Percentiles rank a stretch among this genome's conserved stretches.
phyloP scores from a whole-genome alignment of 2,888 invertebrate species.

The Shargacucullia verbasci region DNA sequence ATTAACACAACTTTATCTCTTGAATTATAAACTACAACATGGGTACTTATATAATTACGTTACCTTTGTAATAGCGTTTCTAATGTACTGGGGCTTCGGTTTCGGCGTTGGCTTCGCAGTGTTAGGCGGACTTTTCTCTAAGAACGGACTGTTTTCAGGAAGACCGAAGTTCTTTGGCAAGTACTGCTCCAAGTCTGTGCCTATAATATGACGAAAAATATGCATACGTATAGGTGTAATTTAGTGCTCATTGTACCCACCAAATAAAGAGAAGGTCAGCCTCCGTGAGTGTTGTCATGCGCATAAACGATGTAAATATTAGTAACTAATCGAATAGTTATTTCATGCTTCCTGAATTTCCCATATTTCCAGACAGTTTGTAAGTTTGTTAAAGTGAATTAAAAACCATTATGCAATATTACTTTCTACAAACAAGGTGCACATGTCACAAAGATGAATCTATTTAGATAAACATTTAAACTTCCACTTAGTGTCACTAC shows the following conservation, averaged over 20 bases:
- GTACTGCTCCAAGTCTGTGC: conserved; percentile 90
- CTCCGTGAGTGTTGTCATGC: conserved; percentile 7
- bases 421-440: conserved; percentile 48
- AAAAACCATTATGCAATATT: conserved; percentile 37
- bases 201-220: conserved; percentile 70
- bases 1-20: conserved; percentile 4
- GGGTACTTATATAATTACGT: conserved; percentile 9
- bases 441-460: conserved; percentile 40
- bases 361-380: conserved; percentile 17
- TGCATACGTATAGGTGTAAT: conserved; percentile 30
- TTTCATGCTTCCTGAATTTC: conserved; percentile 30
- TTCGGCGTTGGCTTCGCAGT: conserved; percentile 80
- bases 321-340: conserved; percentile 17
- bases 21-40: not conserved
- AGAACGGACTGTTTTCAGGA: conserved; percentile 86
- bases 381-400: conserved; percentile 30
- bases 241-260: conserved; percentile 5
- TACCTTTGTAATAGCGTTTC: conserved; percentile 80
- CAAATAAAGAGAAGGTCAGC: not conserved
- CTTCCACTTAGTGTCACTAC: conserved; percentile 34
- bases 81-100: conserved; percentile 73
- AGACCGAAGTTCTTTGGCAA: conserved; percentile 90
- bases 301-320: conserved; percentile 10
- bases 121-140: conserved; percentile 85
- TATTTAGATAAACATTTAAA: conserved; percentile 33